Percentiles rank a stretch among this genome's conserved stretches.
Evolutionary conservation across 2,113 vertebrate genomes (phyloP).

Genomic region (Gambusia affinis): DNA sequence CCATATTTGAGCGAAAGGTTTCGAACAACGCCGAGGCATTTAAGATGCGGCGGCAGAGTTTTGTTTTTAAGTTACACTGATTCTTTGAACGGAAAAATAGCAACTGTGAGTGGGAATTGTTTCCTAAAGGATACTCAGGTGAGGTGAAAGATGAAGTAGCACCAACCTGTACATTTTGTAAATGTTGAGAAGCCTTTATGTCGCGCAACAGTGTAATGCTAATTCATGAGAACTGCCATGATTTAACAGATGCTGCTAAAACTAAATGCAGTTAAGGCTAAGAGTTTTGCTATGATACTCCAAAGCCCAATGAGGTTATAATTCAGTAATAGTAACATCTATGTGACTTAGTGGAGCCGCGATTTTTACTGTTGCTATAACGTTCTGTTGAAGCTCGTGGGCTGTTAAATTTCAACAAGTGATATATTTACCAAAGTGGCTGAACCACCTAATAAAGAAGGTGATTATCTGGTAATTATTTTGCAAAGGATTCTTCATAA

Average conservation of each 20-base stretch:
- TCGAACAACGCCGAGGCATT: not conserved
- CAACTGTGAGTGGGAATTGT: constrained; percentile 19
- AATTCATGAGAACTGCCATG: constrained; percentile 4
- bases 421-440: not conserved
- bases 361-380: not conserved
- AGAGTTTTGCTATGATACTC: constrained; percentile 22
- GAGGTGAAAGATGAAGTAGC: constrained; percentile 21
- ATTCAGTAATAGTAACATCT: constrained; percentile 21
- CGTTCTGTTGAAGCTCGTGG: not conserved
- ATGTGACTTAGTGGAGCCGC: constrained; percentile 2
- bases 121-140: constrained; percentile 36
- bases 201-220: constrained; percentile 18
- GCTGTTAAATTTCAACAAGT: not conserved
- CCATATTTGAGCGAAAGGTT: constrained; percentile 1
- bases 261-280: constrained; percentile 26
- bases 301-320: not conserved
- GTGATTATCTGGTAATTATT: not conserved
- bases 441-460: not conserved
- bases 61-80: constrained; percentile 11
- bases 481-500: not conserved
- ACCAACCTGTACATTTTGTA: constrained; percentile 22
- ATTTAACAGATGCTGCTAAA: constrained; percentile 52
- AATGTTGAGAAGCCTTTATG: constrained; percentile 43
- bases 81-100: not conserved
- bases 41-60: not conserved